Evolutionary conservation across 2,888 invertebrate species (phyloP).

Genomic region (Onchidella celtica): DNA sequence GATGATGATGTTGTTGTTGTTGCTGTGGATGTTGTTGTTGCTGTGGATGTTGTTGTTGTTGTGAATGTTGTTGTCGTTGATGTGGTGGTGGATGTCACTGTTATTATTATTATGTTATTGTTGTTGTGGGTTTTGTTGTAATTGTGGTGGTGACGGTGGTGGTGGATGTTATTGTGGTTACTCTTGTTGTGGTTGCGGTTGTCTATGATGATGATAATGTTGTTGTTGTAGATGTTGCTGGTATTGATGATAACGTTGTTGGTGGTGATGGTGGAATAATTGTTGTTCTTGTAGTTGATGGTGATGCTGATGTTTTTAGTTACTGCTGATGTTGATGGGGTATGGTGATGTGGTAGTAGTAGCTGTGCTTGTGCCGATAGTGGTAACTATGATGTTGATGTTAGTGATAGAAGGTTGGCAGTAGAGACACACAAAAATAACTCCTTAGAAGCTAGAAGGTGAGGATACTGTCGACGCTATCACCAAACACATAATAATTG

Average conservation of each 20-base stretch:
- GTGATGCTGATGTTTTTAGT: too few relatives aligned
- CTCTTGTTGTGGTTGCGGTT: conserved; percentile 1
- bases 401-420: too few relatives aligned
- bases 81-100: not conserved
- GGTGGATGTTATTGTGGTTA: not conserved
- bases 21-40: not conserved
- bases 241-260: not conserved
- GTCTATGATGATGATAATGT: not conserved
- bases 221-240: not conserved
- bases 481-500: too few relatives aligned
- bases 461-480: too few relatives aligned
- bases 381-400: too few relatives aligned
- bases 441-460: too few relatives aligned
- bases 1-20: not conserved
- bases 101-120: not conserved
- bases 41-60: not conserved
- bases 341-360: too few relatives aligned
- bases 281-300: not conserved
- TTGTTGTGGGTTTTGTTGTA: not conserved
- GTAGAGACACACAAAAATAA: too few relatives aligned
- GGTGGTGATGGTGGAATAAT: not conserved
- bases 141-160: not conserved
- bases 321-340: too few relatives aligned
- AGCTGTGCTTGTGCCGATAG: too few relatives aligned
- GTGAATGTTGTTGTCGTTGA: not conserved